These are phyloP conservation scores for Urocolius indicus DNA, from an alignment of 2,113 vertebrate genomes.

Conservation along the genomic window DNA sequence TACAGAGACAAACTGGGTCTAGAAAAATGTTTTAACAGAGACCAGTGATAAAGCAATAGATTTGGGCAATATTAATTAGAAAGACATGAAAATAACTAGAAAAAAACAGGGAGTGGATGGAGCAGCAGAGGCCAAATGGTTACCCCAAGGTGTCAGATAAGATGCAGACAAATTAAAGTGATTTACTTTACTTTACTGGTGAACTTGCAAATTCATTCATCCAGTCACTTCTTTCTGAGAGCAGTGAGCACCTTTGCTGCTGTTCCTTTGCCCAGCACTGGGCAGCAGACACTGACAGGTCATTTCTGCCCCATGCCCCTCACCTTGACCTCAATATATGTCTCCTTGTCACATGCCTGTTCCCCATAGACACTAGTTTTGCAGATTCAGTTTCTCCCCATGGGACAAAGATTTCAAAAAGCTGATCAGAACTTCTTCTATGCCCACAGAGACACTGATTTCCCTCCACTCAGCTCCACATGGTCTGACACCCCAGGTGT, in stretches of 20 bases:
- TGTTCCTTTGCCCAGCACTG: not conserved
- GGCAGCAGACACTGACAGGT: not conserved
- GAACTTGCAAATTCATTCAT: not conserved
- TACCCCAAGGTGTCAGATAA: constrained; percentile 10
- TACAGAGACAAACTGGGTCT: not conserved
- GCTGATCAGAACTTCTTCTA: not conserved
- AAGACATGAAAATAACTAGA: constrained; percentile 38
- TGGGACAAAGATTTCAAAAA: not conserved
- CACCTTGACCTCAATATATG: not conserved
- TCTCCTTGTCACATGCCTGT: not conserved
- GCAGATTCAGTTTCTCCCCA: not conserved
- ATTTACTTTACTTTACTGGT: not conserved
- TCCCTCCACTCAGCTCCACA: not conserved
- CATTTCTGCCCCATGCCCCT: not conserved
- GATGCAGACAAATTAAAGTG: constrained; percentile 31
- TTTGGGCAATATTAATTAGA: constrained; percentile 38
- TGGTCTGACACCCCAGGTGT: not conserved
- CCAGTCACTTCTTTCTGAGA: not conserved
- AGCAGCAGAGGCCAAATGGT: constrained; percentile 1
- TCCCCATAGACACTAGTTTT: fast-evolving
- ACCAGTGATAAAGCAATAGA: not conserved
- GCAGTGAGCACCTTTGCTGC: not conserved
- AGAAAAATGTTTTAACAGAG: constrained; percentile 24
- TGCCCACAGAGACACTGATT: not conserved
- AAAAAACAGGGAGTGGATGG: constrained; percentile 3